These are phyloP conservation scores for Mastomys coucha DNA, from an alignment of 2,113 vertebrate genomes.

Conservation along the genomic window DNA sequence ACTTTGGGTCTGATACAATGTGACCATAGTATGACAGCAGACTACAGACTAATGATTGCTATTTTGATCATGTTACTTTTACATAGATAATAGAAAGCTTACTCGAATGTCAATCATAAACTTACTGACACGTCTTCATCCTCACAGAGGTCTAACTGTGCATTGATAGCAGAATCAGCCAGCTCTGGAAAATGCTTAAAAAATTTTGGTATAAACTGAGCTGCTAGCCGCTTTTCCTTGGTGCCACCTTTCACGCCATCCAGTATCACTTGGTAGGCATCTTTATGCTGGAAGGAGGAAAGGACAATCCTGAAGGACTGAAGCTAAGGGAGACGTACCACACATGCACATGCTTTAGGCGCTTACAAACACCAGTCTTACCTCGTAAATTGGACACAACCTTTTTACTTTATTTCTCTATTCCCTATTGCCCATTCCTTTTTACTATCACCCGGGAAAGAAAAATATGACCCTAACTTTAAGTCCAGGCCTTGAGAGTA, in stretches of 20 bases:
- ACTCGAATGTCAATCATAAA: constrained; percentile 43
- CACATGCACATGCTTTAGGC: background rate
- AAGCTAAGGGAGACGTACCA: background rate
- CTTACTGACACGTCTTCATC: constrained; percentile 99
- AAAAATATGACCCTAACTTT: constrained; percentile 28
- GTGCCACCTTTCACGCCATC: constrained; percentile 97
- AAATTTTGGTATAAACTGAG: constrained; percentile 99
- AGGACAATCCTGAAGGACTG: background rate
- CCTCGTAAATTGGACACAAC: background rate
- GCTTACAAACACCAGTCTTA: constrained; percentile 29
- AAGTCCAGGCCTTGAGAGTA: background rate
- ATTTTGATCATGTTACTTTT: background rate
- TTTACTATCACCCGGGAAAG: background rate
- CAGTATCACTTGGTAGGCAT: constrained; percentile 96
- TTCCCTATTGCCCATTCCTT: background rate
- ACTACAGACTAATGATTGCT: background rate
- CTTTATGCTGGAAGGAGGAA: constrained; percentile 93
- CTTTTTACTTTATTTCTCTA: background rate
- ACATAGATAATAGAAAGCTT: background rate
- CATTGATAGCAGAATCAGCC: constrained; percentile 97
- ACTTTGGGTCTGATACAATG: background rate
- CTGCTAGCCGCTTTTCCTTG: constrained; percentile 98
- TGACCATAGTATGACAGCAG: background rate
- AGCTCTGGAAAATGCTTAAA: constrained; percentile 98
- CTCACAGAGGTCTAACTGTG: constrained; percentile 98